These are phyloP conservation scores for Pachliopta kotzebuea DNA, from an alignment of 2,888 invertebrate genomes.

Conservation along the genomic window DNA sequence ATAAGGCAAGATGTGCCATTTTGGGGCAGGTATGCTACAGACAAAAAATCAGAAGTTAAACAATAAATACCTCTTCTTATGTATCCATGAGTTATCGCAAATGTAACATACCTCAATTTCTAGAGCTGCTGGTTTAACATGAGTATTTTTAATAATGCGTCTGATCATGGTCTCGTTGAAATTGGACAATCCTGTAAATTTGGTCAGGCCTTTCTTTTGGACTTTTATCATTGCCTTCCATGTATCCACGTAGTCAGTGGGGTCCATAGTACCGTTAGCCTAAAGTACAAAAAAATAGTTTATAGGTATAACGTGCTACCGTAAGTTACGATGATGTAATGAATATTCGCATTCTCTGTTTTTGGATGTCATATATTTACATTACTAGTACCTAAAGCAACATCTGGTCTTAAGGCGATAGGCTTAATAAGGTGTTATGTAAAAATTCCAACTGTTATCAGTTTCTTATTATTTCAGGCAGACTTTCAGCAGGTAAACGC, in stretches of 20 bases:
- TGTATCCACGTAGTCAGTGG: slow-evolving; percentile 25
- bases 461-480: no score
- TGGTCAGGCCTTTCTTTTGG: slow-evolving; percentile 67
- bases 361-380: no score
- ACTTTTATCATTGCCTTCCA: slow-evolving; percentile 9
- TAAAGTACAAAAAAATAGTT: not conserved
- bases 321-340: no score
- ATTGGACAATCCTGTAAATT: slow-evolving; percentile 88
- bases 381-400: no score
- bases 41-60: no score
- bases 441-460: no score
- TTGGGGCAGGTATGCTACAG: not conserved
- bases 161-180: slow-evolving; percentile 86
- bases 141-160: slow-evolving; percentile 70
- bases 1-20: not conserved
- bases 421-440: no score
- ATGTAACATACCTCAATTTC: slow-evolving; percentile 65
- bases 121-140: slow-evolving; percentile 78
- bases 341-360: no score
- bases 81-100: not conserved
- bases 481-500: no score
- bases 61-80: not conserved
- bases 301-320: no score
- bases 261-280: not conserved
- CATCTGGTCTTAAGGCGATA: no score